Conservation (phyloP, 2,113 vertebrate species). For the Muntiacus reevesi region DNA sequence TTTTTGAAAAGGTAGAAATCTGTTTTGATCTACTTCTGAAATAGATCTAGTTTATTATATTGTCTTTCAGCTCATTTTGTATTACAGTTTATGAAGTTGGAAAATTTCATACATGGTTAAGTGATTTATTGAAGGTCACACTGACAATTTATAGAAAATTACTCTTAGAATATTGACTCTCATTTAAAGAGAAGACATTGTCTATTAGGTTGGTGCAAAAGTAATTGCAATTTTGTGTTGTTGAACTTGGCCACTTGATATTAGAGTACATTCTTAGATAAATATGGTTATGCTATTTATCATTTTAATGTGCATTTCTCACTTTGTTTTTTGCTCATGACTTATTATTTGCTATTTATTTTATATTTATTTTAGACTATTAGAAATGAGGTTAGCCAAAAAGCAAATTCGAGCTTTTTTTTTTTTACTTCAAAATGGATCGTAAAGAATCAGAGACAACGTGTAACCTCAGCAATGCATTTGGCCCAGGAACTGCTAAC, state of each 20-base stretch:
- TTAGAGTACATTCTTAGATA: not conserved
- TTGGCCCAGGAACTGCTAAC: not conserved
- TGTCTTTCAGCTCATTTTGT: not conserved
- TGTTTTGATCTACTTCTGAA: not conserved
- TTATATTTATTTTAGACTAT: not conserved
- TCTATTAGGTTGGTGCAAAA: not conserved
- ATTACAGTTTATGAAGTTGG: not conserved
- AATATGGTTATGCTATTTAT: not conserved
- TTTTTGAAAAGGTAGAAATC: not conserved
- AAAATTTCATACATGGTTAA: not conserved
- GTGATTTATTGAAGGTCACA: not conserved
- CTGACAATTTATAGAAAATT: slow-evolving; percentile 4
- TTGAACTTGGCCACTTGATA: not conserved
- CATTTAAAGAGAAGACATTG: not conserved
- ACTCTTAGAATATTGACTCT: not conserved
- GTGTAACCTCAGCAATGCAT: not conserved
- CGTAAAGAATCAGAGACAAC: not conserved
- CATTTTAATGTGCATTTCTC: not conserved
- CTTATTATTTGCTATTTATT: not conserved
- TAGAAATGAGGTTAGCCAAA: not conserved
- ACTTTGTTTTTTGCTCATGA: not conserved
- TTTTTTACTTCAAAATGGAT: not conserved
- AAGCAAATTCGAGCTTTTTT: not conserved
- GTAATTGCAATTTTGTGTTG: not conserved
- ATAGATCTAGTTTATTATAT: not conserved